Base-by-base conservation (phyloP, 2,113 vertebrate genomes). In the Oceanodroma tethys region DNA sequence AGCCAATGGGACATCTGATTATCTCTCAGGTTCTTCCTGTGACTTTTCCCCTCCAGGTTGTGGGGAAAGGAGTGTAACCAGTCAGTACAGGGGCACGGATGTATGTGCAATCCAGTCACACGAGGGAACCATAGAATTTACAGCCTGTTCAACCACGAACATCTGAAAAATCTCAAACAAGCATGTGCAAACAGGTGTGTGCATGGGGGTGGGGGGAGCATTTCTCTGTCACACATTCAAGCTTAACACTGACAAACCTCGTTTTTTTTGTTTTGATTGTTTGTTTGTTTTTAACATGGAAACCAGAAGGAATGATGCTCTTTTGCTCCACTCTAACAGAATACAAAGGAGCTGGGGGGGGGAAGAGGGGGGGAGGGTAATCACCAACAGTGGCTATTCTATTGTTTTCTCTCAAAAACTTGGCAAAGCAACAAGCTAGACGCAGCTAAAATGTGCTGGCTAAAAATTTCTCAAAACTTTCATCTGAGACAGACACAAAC, bases 401-500 rank as follows among this genome's bases (percentile, higher is more conserved):
- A 91, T 94, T 94, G 92, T 95, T 91, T 93, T 75, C 65, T 89
- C 78, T 85, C 81, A 91, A 93, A 90, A 96, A 95, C 88, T 94
- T 94, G 87, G 95, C 95, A 97, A 91, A 93, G 92, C 78, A 95
- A 91, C 91, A 87, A 91, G 85, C 94, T 78, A 74, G 81, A 81
- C n/a, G 0, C 72, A 95, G 95, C 78, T 95, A 92, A 96, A 95
- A 96, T 79, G 52, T 63, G 81, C 90, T 91, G 87, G 94, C 87
- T 95, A 87, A 84, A 95, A 95, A 78, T 36, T 89, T 86, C 87
- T 94, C 92, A 91, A 91, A 95, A 93, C 59, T 73, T 91, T 88
- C 55, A 96, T 87, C 73, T 71, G 94, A 95, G 90, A 94, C 63
- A 95, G 80, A 81, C 55, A 58, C 25, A 78, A 84, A 89, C 63